These are phyloP conservation scores for Mesembrinibis cayennensis DNA, from an alignment of 2,113 vertebrate genomes.

Conservation along the genomic window DNA sequence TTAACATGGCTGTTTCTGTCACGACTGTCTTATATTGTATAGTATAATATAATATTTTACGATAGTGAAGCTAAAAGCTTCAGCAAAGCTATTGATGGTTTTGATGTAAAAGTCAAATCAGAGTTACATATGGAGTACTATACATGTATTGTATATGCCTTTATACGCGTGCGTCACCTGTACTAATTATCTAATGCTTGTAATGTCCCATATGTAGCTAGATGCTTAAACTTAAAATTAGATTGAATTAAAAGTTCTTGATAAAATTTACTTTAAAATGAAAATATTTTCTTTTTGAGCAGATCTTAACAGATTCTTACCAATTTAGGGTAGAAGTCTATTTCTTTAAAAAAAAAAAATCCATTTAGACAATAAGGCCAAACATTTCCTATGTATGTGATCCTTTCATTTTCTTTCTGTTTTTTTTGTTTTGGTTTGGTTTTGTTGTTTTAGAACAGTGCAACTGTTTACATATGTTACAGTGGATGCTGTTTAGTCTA, in stretches of 20 bases:
- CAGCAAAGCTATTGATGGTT: neutral
- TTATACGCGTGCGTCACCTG: neutral
- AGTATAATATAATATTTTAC: neutral
- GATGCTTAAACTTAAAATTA: neutral
- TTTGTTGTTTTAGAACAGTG: neutral
- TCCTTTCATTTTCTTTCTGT: neutral
- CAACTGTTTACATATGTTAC: neutral
- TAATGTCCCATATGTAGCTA: neutral
- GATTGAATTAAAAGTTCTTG: neutral
- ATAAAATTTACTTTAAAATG: neutral
- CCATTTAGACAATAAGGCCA: neutral
- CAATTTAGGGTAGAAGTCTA: neutral
- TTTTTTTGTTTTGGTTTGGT: neutral
- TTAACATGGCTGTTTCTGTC: neutral
- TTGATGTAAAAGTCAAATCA: neutral
- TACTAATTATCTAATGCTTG: neutral
- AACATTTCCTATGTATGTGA: neutral
- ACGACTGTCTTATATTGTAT: neutral
- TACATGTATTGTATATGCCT: neutral
- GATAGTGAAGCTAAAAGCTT: neutral
- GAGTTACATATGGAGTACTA: neutral
- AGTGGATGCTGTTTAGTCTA: neutral
- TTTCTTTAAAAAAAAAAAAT: neutral
- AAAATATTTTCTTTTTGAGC: neutral
- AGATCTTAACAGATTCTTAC: neutral